Evolutionary conservation across 2,888 invertebrate genomes (phyloP).

Genomic region (Ochlodes sylvanus): DNA sequence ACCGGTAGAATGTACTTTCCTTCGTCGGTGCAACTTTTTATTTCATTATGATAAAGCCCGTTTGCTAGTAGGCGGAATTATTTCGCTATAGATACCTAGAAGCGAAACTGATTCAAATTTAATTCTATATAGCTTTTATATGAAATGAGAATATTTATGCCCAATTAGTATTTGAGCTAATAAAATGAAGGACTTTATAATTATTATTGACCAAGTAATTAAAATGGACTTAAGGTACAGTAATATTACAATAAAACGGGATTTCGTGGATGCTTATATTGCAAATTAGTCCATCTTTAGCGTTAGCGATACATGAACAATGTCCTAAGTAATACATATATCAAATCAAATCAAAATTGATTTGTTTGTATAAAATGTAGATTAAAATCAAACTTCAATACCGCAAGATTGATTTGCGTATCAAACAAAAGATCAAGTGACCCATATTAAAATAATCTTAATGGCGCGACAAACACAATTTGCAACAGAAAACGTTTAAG

Average conservation of each 20-base stretch:
- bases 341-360: too few species aligned
- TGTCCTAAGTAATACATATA: too few species aligned
- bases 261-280: too few species aligned
- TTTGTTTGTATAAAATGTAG: too few species aligned
- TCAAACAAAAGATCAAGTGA: slow-evolving; percentile 24
- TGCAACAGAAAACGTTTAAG: slow-evolving; percentile 43
- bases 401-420: background rate
- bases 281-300: too few species aligned
- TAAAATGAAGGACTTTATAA: too few species aligned
- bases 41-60: slow-evolving; percentile 9
- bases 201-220: too few species aligned
- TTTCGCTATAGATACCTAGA: background rate
- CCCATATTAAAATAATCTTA: slow-evolving; percentile 26
- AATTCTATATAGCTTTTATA: background rate
- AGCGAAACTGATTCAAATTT: background rate
- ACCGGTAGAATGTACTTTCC: slow-evolving; percentile 18
- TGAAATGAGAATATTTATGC: background rate
- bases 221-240: too few species aligned
- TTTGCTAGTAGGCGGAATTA: background rate
- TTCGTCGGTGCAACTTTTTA: slow-evolving; percentile 16
- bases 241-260: too few species aligned
- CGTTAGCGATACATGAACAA: too few species aligned
- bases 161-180: too few species aligned
- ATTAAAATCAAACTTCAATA: too few species aligned
- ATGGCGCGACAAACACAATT: slow-evolving; percentile 33